These are phyloP conservation scores for Apolygus lucorum DNA, from an alignment of 1,140 invertebrate genomes.

Conservation along the genomic window DNA sequence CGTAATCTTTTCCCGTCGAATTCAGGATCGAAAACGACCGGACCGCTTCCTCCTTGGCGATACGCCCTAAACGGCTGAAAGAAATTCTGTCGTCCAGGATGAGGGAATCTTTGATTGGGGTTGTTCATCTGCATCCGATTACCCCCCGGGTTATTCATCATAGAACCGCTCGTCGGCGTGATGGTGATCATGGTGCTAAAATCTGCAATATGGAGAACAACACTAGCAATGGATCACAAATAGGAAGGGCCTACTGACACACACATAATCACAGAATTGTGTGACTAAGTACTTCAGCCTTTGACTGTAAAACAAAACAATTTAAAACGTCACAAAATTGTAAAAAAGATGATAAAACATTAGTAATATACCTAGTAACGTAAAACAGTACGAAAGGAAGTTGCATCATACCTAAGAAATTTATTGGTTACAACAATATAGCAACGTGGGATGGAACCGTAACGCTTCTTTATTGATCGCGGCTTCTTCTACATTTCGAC, in stretches of 20 bases:
- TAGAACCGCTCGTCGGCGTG: slow-evolving; percentile 26
- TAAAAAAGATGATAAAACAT: too few species aligned
- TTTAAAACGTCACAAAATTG: too few species aligned
- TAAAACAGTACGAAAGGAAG: background rate
- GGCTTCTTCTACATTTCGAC: background rate
- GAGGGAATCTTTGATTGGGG: slow-evolving; percentile 26
- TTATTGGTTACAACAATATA: background rate
- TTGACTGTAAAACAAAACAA: too few species aligned
- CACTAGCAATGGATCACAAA: too few species aligned
- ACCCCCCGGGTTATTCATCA: slow-evolving; percentile 19
- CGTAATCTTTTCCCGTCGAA: slow-evolving; percentile 92
- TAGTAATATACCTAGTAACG: too few species aligned
- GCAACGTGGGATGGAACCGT: background rate
- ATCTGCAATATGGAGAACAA: too few species aligned
- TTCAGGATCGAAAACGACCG: slow-evolving; percentile 44
- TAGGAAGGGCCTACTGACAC: too few species aligned
- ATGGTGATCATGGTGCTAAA: slow-evolving; percentile 32
- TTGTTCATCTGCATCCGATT: slow-evolving; percentile 18
- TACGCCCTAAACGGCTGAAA: slow-evolving; percentile 32
- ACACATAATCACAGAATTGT: too few species aligned
- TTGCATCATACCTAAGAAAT: background rate
- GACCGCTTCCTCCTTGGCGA: slow-evolving; percentile 25
- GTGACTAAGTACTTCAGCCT: too few species aligned
- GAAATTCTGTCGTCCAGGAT: slow-evolving; percentile 30
- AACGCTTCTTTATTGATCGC: background rate